Base-by-base conservation (phyloP, 2,113 vertebrate species). In the Nerophis ophidion region DNA sequence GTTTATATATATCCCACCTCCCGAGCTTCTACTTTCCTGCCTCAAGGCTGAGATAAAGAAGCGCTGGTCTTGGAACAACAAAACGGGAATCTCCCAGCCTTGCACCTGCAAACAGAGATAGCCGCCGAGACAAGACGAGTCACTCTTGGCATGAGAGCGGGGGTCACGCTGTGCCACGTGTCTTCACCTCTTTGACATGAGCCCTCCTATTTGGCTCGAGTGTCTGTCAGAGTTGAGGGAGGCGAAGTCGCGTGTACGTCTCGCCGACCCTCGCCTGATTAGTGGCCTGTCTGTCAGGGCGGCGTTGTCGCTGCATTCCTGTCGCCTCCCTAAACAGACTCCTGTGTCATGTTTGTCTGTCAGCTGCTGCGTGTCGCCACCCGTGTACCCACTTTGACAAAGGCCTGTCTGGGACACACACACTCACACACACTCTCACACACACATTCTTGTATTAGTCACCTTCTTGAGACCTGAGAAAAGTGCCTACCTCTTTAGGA, bases 311-410 rank as follows among this genome's bases (percentile, higher is more conserved):
- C 80, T 51, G 42, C 84, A 88, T 89, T 90, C 83, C 84, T 68
- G 77, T 71, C 63, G 70, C 79, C 79, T 88, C 81, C 66, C 78
- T 82, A 81, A 88, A 85, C 80, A 75, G 82, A 82, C 83, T 76
- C 72, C 84, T 77, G 81, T 87, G 85, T 87, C 85, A 83, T 70
- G 83, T 85, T 77, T 80, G 77, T 65, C 81, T 83, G 82, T 86
- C 86, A 89, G 86, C 87, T 89, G 89, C 85, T 80, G 71, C 36
- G 74, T 85, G 85, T 86, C 76, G 65, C 75, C 75, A 79, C 75
- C 83, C 84, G 12, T 77, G 82, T 81, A 56, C 82, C 73, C 73
- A 71, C 83, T 83, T 47, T 81, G 70, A 86, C 81, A 76, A 85
- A 80, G 82, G 86, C 74, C 76, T 74, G 81, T 88, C 86, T 86